phyloP scores from a whole-genome alignment of 2,888 invertebrate species.

The Tromatobia lineatoria region DNA sequence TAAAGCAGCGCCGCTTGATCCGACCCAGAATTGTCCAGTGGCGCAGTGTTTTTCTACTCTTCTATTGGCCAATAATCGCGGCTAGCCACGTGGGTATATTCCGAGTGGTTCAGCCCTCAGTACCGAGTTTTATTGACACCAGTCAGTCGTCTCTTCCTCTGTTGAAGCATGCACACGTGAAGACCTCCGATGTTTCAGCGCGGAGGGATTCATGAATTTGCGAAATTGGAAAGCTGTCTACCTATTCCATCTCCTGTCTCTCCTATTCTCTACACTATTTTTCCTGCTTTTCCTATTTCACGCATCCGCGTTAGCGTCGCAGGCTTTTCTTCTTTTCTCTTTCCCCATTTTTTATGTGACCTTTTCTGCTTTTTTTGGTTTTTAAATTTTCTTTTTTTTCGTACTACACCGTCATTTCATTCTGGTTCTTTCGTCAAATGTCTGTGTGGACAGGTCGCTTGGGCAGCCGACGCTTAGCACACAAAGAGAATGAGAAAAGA shows the following conservation, averaged over 20 bases:
- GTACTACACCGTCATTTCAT: slow-evolving; percentile 29
- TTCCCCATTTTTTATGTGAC: slow-evolving; percentile 53
- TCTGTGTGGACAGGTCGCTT: slow-evolving; percentile 34
- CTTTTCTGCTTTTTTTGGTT: background rate
- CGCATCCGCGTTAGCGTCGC: slow-evolving; percentile 38
- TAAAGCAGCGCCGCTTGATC: slow-evolving; percentile 22
- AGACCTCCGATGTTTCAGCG: slow-evolving; percentile 47
- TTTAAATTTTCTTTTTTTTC: background rate
- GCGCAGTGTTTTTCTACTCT: slow-evolving; percentile 32
- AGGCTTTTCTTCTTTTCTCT: slow-evolving; percentile 25
- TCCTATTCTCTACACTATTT: slow-evolving; percentile 47
- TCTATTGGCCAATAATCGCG: slow-evolving; percentile 34
- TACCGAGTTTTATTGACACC: slow-evolving; percentile 74
- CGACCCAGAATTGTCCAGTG: background rate
- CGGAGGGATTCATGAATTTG: slow-evolving; percentile 69
- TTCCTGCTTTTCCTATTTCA: slow-evolving; percentile 40
- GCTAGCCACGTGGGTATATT: background rate
- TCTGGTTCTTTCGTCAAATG: slow-evolving; percentile 28
- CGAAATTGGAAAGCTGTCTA: slow-evolving; percentile 76
- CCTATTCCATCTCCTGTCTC: slow-evolving; percentile 53
- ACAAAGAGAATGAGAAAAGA: slow-evolving; percentile 42
- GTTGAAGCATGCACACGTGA: background rate
- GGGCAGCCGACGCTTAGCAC: slow-evolving; percentile 1
- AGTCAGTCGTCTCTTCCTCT: slow-evolving; percentile 63
- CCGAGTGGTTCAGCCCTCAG: slow-evolving; percentile 13